Base-by-base conservation (phyloP, 2,113 vertebrate genomes). In the Ageneiosus marmoratus region DNA sequence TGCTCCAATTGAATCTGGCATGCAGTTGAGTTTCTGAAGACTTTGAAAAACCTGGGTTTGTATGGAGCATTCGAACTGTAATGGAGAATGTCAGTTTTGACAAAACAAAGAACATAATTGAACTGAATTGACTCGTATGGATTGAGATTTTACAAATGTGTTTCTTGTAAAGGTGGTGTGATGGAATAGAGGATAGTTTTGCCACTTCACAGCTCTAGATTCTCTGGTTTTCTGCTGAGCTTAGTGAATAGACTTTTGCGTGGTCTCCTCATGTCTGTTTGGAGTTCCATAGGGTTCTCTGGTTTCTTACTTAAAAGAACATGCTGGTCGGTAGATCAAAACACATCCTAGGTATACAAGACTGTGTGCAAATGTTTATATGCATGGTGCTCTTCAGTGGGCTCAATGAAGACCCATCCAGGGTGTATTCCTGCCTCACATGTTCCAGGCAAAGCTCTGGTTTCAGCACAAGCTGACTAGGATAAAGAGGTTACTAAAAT, bases 11-110 rank as follows among this genome's bases (percentile, higher is more conserved):
- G 58, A 65, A 67, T 80, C 29, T 50, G 48, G 18, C 56, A 82
- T 83, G 24, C 41, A 53, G 50, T 74, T 53, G 24, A 72, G 32
- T 78, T 82, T 79, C 75, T 72, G 32, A 78, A 78, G 74, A 78
- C 65, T 84, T 34, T 51, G 18, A 80, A 46, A 84, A 62, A 46
- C n/a, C 20, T 32, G 58, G 41, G 41, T 55, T 65, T 82, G 37
- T 32, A 2, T 24, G 29, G 46, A 24, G 69, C 22, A 41, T 46
- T 32, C 48, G 67, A 46, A 27, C 50, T 46, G 22, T 63, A 76
- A 24, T 51, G 56, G 44, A 76, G n/a, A 4, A 10, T 32, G 50
- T 50, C 18, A 29, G 72, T 29, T 27, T 51, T 63, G 76, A 79
- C 16, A 51, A 13, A 72, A 55, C 55, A 55, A 78, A 50, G 51